A percentile compares a stretch with the other conserved stretches of the same genome.
Conservation (phyloP, 2,888 invertebrate genomes). For the Aelia acuminata region DNA sequence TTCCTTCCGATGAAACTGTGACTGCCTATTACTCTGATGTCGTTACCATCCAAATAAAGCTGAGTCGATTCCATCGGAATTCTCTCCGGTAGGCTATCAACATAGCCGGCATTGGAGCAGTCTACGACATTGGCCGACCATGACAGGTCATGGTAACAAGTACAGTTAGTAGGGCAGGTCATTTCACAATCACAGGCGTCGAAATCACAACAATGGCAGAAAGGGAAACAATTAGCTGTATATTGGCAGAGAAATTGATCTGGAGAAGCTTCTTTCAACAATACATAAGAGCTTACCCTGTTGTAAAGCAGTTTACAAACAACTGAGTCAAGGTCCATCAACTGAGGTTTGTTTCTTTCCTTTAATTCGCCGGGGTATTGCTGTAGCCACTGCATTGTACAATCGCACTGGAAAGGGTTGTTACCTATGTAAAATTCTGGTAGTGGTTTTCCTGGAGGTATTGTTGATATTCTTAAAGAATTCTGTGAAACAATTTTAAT, state of each 20-base stretch:
- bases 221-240: slow-evolving; percentile 86
- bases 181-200: slow-evolving; percentile 94
- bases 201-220: slow-evolving; percentile 92
- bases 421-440: slow-evolving; percentile 88
- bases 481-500: slow-evolving; percentile 83
- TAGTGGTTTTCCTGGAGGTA: slow-evolving; percentile 79
- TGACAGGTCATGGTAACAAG: slow-evolving; percentile 89
- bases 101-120: slow-evolving; percentile 81
- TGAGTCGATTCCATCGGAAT: slow-evolving; percentile 94
- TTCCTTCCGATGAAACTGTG: slow-evolving; percentile 90
- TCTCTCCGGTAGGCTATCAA: slow-evolving; percentile 80
- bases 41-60: slow-evolving; percentile 87
- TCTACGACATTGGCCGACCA: slow-evolving; percentile 90
- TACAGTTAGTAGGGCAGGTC: slow-evolving; percentile 89
- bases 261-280: slow-evolving; percentile 83
- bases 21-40: slow-evolving; percentile 81
- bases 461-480: slow-evolving; percentile 82
- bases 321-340: slow-evolving; percentile 87
- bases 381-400: slow-evolving; percentile 92
- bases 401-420: slow-evolving; percentile 90
- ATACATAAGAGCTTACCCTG: slow-evolving; percentile 80
- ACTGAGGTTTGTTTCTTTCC: slow-evolving; percentile 83
- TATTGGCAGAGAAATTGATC: slow-evolving; percentile 90
- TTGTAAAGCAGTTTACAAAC: slow-evolving; percentile 86
- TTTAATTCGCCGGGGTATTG: slow-evolving; percentile 81